These are phyloP conservation scores for Bufo gargarizans DNA, from an alignment of 2,113 vertebrate species.

Conservation along the genomic window DNA sequence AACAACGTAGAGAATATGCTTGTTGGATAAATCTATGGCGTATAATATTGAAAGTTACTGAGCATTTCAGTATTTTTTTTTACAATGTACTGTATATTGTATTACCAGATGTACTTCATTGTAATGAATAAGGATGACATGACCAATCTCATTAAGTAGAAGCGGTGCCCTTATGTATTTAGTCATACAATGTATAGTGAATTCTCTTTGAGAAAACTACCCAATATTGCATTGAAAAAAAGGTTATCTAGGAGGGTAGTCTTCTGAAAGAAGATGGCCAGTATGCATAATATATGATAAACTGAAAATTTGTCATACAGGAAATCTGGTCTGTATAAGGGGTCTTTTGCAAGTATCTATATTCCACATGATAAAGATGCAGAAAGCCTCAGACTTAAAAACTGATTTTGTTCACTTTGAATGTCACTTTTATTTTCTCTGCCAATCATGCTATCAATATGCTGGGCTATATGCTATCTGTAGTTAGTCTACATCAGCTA, in stretches of 20 bases:
- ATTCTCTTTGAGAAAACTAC: no score
- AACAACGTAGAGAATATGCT: background rate
- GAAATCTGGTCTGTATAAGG: no score
- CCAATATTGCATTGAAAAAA: no score
- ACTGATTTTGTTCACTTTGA: background rate
- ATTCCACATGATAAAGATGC: background rate
- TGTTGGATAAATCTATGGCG: background rate
- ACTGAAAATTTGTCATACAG: no score
- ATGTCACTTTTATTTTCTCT: background rate
- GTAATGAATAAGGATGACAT: background rate
- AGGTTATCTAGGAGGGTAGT: no score
- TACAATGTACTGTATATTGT: background rate
- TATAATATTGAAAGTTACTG: background rate
- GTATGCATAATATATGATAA: no score
- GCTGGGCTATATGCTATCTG: no score
- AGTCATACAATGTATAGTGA: background rate
- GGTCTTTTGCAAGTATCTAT: no score
- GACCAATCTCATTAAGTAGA: background rate
- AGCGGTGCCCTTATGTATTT: background rate
- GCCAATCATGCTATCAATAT: background rate
- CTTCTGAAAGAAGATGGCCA: no score
- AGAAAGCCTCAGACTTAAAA: background rate
- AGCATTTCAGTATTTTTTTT: background rate
- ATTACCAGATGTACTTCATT: background rate
- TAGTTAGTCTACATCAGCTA: background rate